Percentiles rank a stretch among this genome's conserved stretches.
These are phyloP conservation scores for Anarsia innoxiella DNA, from an alignment of 2,888 invertebrate species.

Conservation along the genomic window DNA sequence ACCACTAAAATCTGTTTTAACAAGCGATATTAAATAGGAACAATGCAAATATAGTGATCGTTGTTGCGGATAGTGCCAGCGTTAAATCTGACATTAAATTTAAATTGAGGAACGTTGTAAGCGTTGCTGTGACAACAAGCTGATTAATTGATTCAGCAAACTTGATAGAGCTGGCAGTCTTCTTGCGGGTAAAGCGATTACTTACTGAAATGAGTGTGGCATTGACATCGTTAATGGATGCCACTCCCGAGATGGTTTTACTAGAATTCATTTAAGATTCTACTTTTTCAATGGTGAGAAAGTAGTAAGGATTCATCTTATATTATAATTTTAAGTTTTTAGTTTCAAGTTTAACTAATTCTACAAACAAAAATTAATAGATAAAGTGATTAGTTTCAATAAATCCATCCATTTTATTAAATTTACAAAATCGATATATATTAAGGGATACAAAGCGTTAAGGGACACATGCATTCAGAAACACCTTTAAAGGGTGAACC, in stretches of 20 bases:
- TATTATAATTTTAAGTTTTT: too few relatives aligned
- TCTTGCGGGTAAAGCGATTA: neutral
- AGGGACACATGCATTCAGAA: slow-evolving; percentile 20
- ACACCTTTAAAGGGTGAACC: slow-evolving; percentile 37
- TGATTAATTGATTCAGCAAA: neutral
- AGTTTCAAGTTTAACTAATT: too few relatives aligned
- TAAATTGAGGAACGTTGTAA: slow-evolving; percentile 1
- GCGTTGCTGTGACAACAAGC: neutral
- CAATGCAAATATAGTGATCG: slow-evolving; percentile 4
- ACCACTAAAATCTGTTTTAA: too few relatives aligned
- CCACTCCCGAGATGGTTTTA: neutral
- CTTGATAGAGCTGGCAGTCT: neutral
- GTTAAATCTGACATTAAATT: slow-evolving; percentile 9
- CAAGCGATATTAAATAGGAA: too few relatives aligned
- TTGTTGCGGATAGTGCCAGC: too few relatives aligned
- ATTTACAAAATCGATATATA: too few relatives aligned
- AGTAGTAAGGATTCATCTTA: too few relatives aligned
- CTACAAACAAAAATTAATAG: too few relatives aligned
- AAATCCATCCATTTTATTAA: too few relatives aligned
- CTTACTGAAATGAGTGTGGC: too few relatives aligned
- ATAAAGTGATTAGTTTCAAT: too few relatives aligned
- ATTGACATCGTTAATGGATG: neutral
- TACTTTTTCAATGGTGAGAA: neutral
- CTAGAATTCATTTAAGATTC: neutral
- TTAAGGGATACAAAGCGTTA: too few relatives aligned